phyloP scores from a whole-genome alignment of 2,888 invertebrate genomes.

The Latrodectus elegans region DNA sequence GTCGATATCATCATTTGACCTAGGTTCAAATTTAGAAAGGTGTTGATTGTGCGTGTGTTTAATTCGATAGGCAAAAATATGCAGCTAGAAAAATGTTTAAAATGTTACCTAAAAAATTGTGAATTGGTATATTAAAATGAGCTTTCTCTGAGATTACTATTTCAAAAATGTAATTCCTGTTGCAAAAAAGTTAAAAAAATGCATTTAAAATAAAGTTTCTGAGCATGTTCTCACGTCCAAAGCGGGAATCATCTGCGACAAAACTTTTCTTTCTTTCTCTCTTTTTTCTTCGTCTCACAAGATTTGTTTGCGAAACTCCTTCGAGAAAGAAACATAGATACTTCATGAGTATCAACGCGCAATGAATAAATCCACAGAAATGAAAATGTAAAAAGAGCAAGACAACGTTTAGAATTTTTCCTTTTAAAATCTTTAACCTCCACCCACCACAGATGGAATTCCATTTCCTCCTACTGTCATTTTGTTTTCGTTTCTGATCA shows the following conservation, averaged over 20 bases:
- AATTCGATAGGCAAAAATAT: too few species aligned
- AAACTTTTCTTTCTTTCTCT: constrained; percentile 13
- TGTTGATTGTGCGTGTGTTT: too few species aligned
- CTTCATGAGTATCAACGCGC: constrained; percentile 14
- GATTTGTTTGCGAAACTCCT: constrained; percentile 4
- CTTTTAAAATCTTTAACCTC: constrained; percentile 3
- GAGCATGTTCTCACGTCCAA: constrained; percentile 18
- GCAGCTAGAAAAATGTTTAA: too few species aligned
- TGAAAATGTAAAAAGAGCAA: constrained; percentile 15
- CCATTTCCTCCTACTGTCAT: constrained; percentile 17
- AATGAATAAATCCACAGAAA: constrained; percentile 20
- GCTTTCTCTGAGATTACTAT: constrained; percentile 10
- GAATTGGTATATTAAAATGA: constrained; percentile 40
- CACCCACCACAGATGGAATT: constrained; percentile 25
- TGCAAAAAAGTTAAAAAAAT: constrained; percentile 14
- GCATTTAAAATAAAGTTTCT: constrained; percentile 34
- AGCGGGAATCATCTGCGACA: background rate
- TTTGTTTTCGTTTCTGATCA: constrained; percentile 40
- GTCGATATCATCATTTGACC: too few species aligned
- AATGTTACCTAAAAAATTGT: too few species aligned
- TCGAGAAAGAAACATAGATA: constrained; percentile 27
- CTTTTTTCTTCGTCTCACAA: background rate
- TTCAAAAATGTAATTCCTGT: constrained; percentile 23
- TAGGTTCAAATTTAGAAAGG: too few species aligned
- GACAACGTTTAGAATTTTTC: constrained; percentile 28